Evolutionary conservation across 2,888 invertebrate genomes (phyloP), one percentile per base, ranked within the genome.

Genomic region (Platycheirus albimanus): DNA sequence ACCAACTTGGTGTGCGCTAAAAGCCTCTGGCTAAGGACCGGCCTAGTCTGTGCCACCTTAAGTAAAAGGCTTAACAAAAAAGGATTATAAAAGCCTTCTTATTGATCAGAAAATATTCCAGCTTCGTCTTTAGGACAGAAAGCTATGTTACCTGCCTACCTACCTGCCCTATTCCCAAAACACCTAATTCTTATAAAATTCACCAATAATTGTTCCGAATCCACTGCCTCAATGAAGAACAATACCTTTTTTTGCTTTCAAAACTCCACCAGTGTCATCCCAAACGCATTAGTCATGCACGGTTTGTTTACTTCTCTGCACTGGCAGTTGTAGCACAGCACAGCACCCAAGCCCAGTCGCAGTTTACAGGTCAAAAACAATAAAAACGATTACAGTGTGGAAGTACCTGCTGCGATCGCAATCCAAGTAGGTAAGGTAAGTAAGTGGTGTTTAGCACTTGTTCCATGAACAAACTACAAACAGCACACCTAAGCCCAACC

Each of bases 251-350:
- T 24, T 24, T 24, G 6, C 6, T 24, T 24, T n/a, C n/a, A n/a
- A n/a, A n/a, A 24, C 6, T 24, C 24, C 3, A 24, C 3, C 6
- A 24, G 24, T 28, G 19, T 51, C 49, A 43, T 52, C 33, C 19
- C 17, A 45, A 66, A 33, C 11, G 11, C 61, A 71, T 72, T 72
- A 58, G 64, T 64, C 66, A 66, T 49, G 38, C 61, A 45, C 41
- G 15, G 38, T 49, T 45, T 45, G 66, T 64, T 54, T 66, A 49
- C 56, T 45, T 17, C 64, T 30, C 11, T 15, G 15, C 30, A 43
- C 19, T 33, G 47, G 30, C 19, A 38, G 6, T 24, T 6, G 1
- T n/a, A n/a, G n/a, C n/a, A n/a, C n/a, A n/a, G n/a, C n/a, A n/a
- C n/a, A n/a, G 20, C 28, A 19, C 33, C 49, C 17, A 41, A 69